A percentile compares a stretch with the other conserved stretches of the same genome.
Evolutionary conservation across 1,140 invertebrate species (phyloP).

Genomic region (Microplitis demolitor): DNA sequence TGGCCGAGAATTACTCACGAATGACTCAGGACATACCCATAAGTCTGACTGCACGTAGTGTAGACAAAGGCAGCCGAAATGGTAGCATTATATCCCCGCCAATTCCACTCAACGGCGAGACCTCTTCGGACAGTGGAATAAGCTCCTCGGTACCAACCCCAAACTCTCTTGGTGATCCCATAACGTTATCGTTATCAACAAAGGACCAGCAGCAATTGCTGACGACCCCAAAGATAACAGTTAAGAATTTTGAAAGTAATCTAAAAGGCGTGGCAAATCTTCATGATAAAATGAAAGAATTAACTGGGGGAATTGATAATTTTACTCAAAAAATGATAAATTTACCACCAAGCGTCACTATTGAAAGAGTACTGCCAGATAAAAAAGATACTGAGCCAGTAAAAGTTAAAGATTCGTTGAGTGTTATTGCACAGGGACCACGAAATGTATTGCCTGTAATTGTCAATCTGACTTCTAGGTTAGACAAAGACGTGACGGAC

Average conservation of each 20-base stretch:
- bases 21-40: conserved; percentile 55
- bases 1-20: conserved; percentile 53
- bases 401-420: conserved; percentile 46
- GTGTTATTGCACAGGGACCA: conserved; percentile 50
- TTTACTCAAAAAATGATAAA: conserved; percentile 56
- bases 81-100: conserved; percentile 56
- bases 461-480: conserved; percentile 52
- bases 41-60: conserved; percentile 49
- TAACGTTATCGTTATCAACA: conserved; percentile 51
- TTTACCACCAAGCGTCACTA: conserved; percentile 54
- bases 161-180: conserved; percentile 51
- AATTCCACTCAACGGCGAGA: conserved; percentile 54
- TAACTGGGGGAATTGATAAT: conserved; percentile 39
- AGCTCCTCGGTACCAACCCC: conserved; percentile 57
- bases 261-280: conserved; percentile 51
- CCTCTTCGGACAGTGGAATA: conserved; percentile 55
- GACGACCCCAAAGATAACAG: conserved; percentile 51
- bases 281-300: conserved; percentile 54
- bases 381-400: conserved; percentile 44
- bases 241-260: conserved; percentile 56
- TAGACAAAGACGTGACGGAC: conserved; percentile 51
- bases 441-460: conserved; percentile 52
- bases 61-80: conserved; percentile 53
- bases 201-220: conserved; percentile 39
- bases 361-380: conserved; percentile 51